Base-by-base conservation (phyloP, 53 echinoderm and acorn worm species). In the Arbacia lixula region DNA sequence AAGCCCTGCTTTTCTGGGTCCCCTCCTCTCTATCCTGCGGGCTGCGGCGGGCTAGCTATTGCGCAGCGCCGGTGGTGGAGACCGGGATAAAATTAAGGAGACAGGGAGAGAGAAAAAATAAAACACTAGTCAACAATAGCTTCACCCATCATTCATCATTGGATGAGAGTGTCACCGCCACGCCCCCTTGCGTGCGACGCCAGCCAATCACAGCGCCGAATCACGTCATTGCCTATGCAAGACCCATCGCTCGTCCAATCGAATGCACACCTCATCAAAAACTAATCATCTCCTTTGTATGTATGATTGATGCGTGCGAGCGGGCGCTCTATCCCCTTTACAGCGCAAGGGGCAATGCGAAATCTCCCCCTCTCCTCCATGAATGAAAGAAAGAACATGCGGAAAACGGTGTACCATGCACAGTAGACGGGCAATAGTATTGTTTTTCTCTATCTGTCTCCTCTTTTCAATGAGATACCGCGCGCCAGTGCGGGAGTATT, bases 41-140 rank as follows among this genome's bases (percentile, higher is more conserved):
- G n/a, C n/a, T n/a, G n/a, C n/a, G n/a, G n/a, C n/a, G n/a, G n/a
- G n/a, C n/a, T n/a, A n/a, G n/a, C n/a, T n/a, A n/a, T n/a, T n/a
- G n/a, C n/a, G n/a, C n/a, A n/a, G n/a, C n/a, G n/a, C n/a, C n/a
- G n/a, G n/a, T n/a, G n/a, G n/a, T n/a, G n/a, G n/a, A n/a, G n/a
- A n/a, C n/a, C n/a, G n/a, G n/a, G n/a, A n/a, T n/a, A n/a, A n/a
- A n/a, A n/a, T n/a, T n/a, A n/a, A n/a, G n/a, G n/a, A n/a, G n/a
- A n/a, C n/a, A n/a, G n/a, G n/a, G n/a, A n/a, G n/a, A n/a, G n/a
- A n/a, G n/a, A n/a, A n/a, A n/a, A n/a, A n/a, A n/a, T n/a, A 58
- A 81, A 63, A 63, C 32, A 40, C 63, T 40, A 77, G 49, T 63
- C 82, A 49, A 81, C 62, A 81, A 81, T 42, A 81, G 82, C 19